Evolutionary conservation across 2,888 invertebrate genomes (phyloP), one percentile per base, ranked within the genome.

Genomic region (Cistogaster globosa): DNA sequence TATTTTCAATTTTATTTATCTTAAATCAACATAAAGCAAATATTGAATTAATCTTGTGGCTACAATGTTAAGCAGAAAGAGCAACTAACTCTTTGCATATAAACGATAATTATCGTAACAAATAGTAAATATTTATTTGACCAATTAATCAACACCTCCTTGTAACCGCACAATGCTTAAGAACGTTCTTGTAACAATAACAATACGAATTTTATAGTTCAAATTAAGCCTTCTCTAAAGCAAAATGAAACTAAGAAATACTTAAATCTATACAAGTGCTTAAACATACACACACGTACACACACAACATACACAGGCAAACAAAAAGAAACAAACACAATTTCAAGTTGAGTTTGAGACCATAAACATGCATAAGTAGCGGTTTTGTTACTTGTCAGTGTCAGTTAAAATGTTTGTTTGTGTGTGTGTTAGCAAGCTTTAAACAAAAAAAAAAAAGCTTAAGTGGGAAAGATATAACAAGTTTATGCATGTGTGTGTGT

Each of bases 141-240:
- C 74, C 77, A 85, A 85, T 85, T 85, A 81, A 81, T 85, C 77
- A 84, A 69, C 84, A 81, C 74, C 55, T 68, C 77, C 76, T 75
- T 57, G 26, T 20, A 69, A 62, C 62, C 69, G 38, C 69, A 82
- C n/a, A 68, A 68, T 68, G 55, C 62, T 55, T 57, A 72, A 72
- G 63, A 36, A 79, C 57, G 71, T 79, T 68, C 57, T 48, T 45
- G n/a, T 9, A 53, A 48, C 36, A 57, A 53, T n/a, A n/a, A 48
- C 36, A 65, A 75, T 22, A 65, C 32, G 38, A 51, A 26, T 57
- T 72, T 63, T 71, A 63, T 55, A 71, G 45, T 55, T 71, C 55
- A 57, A 71, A 78, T 71, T 71, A 71, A 71, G 62, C 75, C 55
- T 45, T 20, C 38, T 20, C 51, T 48, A 2, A 48, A 26, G 38